A percentile compares a stretch with the other conserved stretches of the same genome.
Evolutionary conservation across 2,797 vertebrate species (phyloP).

Genomic region (Nyctalus aviator): DNA sequence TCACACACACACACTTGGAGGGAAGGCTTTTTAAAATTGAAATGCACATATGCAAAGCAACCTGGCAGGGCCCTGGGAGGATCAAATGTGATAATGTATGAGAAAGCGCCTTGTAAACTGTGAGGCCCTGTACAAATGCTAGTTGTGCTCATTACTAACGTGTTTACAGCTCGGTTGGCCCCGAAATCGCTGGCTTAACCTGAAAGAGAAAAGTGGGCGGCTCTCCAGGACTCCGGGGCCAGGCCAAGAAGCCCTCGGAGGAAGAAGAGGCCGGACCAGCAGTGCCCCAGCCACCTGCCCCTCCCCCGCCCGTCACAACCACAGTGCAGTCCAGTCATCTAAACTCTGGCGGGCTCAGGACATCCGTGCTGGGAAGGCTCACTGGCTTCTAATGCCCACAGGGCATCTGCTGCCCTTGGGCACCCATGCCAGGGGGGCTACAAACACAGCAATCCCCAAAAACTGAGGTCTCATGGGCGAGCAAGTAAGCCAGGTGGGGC

Average conservation of each 20-base stretch:
- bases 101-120: constrained; percentile 79
- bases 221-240: constrained; percentile 62
- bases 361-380: neutral
- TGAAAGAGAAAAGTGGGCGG: constrained; percentile 75
- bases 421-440: neutral
- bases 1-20: constrained; percentile 61
- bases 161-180: constrained; percentile 81
- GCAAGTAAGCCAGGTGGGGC: neutral
- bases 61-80: constrained; percentile 79
- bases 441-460: neutral
- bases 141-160: constrained; percentile 80
- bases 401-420: neutral
- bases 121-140: constrained; percentile 77
- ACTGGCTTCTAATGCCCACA: neutral
- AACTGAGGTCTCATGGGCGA: neutral
- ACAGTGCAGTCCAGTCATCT: neutral
- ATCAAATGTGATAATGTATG: constrained; percentile 77
- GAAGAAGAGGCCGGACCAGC: constrained; percentile 33
- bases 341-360: neutral
- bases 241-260: constrained; percentile 59
- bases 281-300: neutral
- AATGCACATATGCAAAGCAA: constrained; percentile 82
- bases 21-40: constrained; percentile 72
- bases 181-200: constrained; percentile 80
- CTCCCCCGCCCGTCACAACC: neutral